Conservation (phyloP, 2,113 vertebrate genomes). For the Trogon surrucura region DNA sequence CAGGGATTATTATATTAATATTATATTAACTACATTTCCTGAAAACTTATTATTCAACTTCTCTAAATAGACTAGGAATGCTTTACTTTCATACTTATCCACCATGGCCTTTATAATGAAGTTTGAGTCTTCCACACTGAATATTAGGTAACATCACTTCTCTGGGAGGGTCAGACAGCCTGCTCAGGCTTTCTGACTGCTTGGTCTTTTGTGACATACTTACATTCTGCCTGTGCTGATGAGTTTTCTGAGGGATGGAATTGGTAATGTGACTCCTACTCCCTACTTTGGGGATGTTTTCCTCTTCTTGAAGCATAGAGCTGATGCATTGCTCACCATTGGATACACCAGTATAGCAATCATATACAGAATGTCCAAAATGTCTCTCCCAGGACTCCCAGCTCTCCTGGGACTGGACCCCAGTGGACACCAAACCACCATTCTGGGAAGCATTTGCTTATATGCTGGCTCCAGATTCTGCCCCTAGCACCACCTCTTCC, state of each 20-base stretch:
- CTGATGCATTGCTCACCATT: background rate
- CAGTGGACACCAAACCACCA: fast-evolving
- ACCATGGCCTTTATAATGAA: background rate
- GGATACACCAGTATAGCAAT: background rate
- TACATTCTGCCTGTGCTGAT: background rate
- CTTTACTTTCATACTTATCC: slow-evolving; percentile 2
- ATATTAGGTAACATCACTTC: background rate
- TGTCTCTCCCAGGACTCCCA: background rate
- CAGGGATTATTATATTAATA: background rate
- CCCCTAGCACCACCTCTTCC: background rate
- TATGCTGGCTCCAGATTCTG: background rate
- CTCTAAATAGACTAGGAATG: background rate
- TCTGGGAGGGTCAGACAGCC: background rate
- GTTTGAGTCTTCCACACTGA: background rate
- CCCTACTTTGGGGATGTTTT: background rate
- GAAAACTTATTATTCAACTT: background rate
- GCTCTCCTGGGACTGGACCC: background rate
- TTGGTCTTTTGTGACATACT: background rate
- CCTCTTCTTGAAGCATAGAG: background rate
- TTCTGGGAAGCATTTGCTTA: background rate
- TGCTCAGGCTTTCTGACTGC: background rate
- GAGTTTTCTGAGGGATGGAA: background rate
- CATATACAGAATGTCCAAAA: background rate
- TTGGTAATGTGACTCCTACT: background rate
- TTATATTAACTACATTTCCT: background rate